phyloP scores from a whole-genome alignment of 2,797 vertebrate genomes.

The Tapirus indicus region DNA sequence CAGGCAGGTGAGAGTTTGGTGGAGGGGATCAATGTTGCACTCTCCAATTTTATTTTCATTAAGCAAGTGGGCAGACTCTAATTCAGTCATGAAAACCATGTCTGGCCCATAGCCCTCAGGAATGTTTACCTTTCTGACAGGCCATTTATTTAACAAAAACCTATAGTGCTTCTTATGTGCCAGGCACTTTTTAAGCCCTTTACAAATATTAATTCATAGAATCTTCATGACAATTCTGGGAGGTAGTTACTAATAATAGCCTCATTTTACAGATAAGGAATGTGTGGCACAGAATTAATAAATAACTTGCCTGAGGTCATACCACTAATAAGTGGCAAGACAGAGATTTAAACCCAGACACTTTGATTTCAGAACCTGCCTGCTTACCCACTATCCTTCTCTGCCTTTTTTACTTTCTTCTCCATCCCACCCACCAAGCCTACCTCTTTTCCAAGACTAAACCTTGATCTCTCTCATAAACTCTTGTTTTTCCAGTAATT shows the following conservation, averaged over 20 bases:
- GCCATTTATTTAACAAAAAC: background rate
- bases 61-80: background rate
- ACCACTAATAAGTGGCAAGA: background rate
- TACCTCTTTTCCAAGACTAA: background rate
- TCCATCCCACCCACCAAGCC: background rate
- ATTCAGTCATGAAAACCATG: background rate
- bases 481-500: background rate
- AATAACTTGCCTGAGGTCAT: constrained; percentile 12
- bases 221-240: constrained; percentile 6
- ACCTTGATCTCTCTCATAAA: background rate
- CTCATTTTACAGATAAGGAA: constrained; percentile 45
- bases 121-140: constrained; percentile 34
- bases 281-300: background rate
- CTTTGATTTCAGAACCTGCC: background rate
- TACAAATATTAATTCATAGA: constrained; percentile 50
- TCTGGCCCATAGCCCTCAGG: background rate
- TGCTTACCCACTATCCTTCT: background rate
- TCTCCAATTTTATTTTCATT: constrained; percentile 20
- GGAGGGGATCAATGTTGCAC: background rate
- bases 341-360: background rate
- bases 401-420: background rate
- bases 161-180: background rate
- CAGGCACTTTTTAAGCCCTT: constrained; percentile 34
- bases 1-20: background rate
- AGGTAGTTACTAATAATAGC: constrained; percentile 41